Percentiles rank a stretch among this genome's conserved stretches.
phyloP scores from a whole-genome alignment of 1,140 invertebrate genomes.

The Coelopa frigida region DNA sequence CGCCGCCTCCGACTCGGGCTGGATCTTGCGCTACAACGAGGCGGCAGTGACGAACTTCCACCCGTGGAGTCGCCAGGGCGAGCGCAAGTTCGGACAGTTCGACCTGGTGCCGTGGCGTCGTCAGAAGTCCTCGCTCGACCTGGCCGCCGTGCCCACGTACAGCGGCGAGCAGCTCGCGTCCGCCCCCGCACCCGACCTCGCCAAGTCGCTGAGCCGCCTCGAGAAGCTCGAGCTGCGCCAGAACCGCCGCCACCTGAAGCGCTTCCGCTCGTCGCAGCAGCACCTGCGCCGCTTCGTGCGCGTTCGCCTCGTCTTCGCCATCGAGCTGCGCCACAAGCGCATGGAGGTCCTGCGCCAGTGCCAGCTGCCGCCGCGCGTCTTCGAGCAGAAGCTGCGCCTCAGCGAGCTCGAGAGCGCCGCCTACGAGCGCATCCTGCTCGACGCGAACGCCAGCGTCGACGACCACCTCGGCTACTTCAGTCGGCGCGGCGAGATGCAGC shows the following conservation, averaged over 20 bases:
- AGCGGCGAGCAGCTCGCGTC: constrained; percentile 10
- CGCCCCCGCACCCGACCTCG: constrained; percentile 4
- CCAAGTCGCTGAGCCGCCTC: constrained; percentile 21
- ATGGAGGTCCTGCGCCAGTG: constrained; percentile 37
- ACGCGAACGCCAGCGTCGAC: constrained; percentile 30
- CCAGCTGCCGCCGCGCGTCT: constrained; percentile 28
- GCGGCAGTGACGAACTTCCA: constrained; percentile 31
- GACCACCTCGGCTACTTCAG: constrained; percentile 39
- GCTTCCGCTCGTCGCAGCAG: constrained; percentile 17
- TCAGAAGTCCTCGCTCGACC: constrained; percentile 29
- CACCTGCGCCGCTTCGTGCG: constrained; percentile 27
- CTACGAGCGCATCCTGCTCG: constrained; percentile 29
- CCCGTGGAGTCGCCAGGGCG: constrained; percentile 22
- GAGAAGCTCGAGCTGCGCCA: constrained; percentile 35
- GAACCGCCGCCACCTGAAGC: constrained; percentile 28
- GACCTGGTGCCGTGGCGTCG: constrained; percentile 40
- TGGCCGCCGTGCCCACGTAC: constrained; percentile 24
- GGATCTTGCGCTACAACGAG: constrained; percentile 30
- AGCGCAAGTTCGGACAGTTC: constrained; percentile 28
- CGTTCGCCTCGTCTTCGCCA: constrained; percentile 37
- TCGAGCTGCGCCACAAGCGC: constrained; percentile 37
- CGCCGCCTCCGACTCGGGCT: constrained; percentile 18
- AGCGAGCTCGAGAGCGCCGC: constrained; percentile 32
- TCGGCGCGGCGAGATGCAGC: constrained; percentile 10
- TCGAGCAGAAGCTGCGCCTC: constrained; percentile 30